Base-by-base conservation (phyloP, 2,888 invertebrate species). In the Mylabris sibirica region DNA sequence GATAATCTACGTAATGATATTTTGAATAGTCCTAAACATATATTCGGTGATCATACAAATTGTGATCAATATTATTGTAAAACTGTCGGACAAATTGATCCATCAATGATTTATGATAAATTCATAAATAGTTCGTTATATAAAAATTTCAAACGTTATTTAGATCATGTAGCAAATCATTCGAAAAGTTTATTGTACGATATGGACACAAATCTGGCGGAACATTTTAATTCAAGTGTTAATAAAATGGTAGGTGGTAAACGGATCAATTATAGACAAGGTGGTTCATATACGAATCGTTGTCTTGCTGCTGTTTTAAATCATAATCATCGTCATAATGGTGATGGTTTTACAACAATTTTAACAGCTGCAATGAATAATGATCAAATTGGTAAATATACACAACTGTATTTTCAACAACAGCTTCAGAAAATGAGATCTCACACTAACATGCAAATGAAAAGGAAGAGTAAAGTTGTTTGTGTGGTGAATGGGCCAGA, bases 21-120 rank as follows among this genome's bases (percentile, higher is more conserved):
- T 34, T 20, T n/a, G 0, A 64, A 64, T 35, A 34, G 17, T 57
- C 17, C 49, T 2, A 34, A 34, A 17, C 64, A 64, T 57, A 35
- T 64, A 12, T 64, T 64, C 49, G 64, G 64, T 3, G 57, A 64
- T n/a, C 64, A 64, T 30, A 17, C 53, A 9, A n/a, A 64, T 14
- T 64, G 64, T 57, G 57, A 62, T 35, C 24, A 34, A 38, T n/a
- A 62, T 38, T 38, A 38, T 38, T 38, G 38, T 38, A 38, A 38
- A 38, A 12, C 4, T 38, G 38, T 38, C 8, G 38, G 38, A 38
- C 38, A 38, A 38, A 12, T 14, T 11, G 14, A 14, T 38, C 14
- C 12, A 38, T 4, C 38, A 6, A 38, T 6, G 8, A 30, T 30
- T 4, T 38, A 38, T 38, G 12, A 38, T 0, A 12, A 38, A 38